A percentile compares a stretch with the other conserved stretches of the same genome.
Conservation (phyloP, 2,888 invertebrate genomes). For the Mycogona germanica region DNA sequence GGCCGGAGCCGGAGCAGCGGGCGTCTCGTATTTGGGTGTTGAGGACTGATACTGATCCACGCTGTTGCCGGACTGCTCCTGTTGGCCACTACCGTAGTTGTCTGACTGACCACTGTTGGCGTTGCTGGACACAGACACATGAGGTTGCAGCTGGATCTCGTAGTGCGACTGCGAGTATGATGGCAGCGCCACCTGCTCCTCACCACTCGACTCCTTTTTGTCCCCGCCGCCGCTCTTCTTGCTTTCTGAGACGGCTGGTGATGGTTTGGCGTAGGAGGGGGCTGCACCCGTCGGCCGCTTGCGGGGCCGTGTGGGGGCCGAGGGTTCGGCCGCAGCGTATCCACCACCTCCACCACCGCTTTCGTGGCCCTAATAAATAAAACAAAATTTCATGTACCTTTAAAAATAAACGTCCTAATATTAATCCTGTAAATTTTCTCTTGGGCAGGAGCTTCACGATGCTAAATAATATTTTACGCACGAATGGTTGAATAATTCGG, state of each 20-base stretch:
- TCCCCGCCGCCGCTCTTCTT: no score
- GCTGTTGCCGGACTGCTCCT: not conserved
- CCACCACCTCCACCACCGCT: not conserved
- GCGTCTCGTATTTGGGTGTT: not conserved
- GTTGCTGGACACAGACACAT: no score
- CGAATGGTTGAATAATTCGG: no score
- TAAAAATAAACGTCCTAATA: no score
- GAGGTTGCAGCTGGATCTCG: no score
- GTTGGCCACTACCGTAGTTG: not conserved
- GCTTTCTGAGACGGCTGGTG: not conserved
- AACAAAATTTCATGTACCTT: no score
- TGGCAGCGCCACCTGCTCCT: not conserved
- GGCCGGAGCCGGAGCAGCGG: not conserved
- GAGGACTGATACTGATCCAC: slow-evolving; percentile 1
- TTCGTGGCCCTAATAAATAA: not conserved
- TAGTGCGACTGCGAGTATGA: not conserved
- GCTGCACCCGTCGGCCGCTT: not conserved
- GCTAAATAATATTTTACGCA: no score
- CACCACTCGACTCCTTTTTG: no score
- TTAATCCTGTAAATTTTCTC: no score
- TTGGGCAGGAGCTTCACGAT: no score
- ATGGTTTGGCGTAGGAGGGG: not conserved
- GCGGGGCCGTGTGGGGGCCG: slow-evolving; percentile 6
- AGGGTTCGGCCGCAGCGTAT: slow-evolving; percentile 7
- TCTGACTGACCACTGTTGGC: no score